Evolutionary conservation across 2,888 invertebrate genomes (phyloP).

Genomic region (Philereme transversata): DNA sequence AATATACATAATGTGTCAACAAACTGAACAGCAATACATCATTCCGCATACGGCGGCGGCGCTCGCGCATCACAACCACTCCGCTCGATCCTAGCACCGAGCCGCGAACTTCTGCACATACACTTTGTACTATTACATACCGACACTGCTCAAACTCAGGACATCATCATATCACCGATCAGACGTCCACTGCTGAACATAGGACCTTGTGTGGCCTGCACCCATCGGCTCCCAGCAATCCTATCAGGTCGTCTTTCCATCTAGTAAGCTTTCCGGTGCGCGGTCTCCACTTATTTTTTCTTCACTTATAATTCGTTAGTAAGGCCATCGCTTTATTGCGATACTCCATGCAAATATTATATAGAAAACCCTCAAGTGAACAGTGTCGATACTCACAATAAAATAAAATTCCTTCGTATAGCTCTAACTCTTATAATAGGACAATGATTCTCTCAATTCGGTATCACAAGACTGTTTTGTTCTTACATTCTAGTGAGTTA

Average conservation of each 20-base stretch:
- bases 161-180: slow-evolving; percentile 1
- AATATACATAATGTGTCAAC: slow-evolving; percentile 84
- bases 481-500: slow-evolving; percentile 83
- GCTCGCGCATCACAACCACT: slow-evolving; percentile 43
- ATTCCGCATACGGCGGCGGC: slow-evolving; percentile 45
- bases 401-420: slow-evolving; percentile 51
- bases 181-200: too few species aligned
- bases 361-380: slow-evolving; percentile 39
- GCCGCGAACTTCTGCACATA: slow-evolving; percentile 81
- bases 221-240: too few species aligned
- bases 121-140: slow-evolving; percentile 72
- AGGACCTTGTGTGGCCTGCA: too few species aligned
- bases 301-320: slow-evolving; percentile 15
- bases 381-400: slow-evolving; percentile 53
- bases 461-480: slow-evolving; percentile 83
- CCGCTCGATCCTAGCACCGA: slow-evolving; percentile 58
- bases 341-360: slow-evolving; percentile 20
- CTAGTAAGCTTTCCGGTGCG: too few species aligned
- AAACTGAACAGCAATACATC: slow-evolving; percentile 80
- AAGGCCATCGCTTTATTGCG: slow-evolving; percentile 36
- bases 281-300: too few species aligned
- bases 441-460: slow-evolving; percentile 73
- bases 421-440: slow-evolving; percentile 60
- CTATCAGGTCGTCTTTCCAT: too few species aligned
- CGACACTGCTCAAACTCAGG: slow-evolving; percentile 46